These are phyloP conservation scores for Podarcis siculus DNA, from an alignment of 2,797 vertebrate genomes.

Conservation along the genomic window DNA sequence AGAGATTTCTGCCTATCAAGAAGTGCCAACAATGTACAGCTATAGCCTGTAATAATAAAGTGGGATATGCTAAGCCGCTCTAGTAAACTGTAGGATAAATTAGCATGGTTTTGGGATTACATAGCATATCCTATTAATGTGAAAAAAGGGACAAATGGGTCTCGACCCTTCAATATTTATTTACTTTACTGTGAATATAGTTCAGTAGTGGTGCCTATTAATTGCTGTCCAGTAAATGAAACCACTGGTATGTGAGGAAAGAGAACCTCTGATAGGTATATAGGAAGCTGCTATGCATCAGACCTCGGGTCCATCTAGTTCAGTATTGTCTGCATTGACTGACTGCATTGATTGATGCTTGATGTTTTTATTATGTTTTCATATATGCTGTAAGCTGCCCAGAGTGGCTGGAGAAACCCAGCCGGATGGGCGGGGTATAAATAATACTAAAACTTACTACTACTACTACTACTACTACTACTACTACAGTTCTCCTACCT, in stretches of 20 bases:
- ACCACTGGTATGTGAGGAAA: not conserved
- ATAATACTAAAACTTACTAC: no score
- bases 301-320: not conserved
- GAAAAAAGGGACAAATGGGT: not conserved
- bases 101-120: not conserved
- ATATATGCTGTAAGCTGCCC: no score
- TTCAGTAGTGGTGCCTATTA: not conserved
- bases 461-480: no score
- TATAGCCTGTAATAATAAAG: slow-evolving; percentile 57
- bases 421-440: no score
- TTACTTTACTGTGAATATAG: not conserved
- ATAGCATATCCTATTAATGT: not conserved
- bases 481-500: no score
- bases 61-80: slow-evolving; percentile 29
- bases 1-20: slow-evolving; percentile 60
- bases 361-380: no score
- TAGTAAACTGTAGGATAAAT: slow-evolving; percentile 33
- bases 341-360: no score
- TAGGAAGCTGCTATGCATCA: no score
- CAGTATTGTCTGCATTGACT: not conserved
- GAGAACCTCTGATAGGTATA: not conserved
- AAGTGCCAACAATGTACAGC: slow-evolving; percentile 61
- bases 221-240: not conserved
- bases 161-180: not conserved
- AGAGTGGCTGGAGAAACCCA: no score